Percentiles rank a stretch among this genome's conserved stretches.
phyloP scores from a whole-genome alignment of 1,140 invertebrate genomes.

The Drosophila equinoxialis region DNA sequence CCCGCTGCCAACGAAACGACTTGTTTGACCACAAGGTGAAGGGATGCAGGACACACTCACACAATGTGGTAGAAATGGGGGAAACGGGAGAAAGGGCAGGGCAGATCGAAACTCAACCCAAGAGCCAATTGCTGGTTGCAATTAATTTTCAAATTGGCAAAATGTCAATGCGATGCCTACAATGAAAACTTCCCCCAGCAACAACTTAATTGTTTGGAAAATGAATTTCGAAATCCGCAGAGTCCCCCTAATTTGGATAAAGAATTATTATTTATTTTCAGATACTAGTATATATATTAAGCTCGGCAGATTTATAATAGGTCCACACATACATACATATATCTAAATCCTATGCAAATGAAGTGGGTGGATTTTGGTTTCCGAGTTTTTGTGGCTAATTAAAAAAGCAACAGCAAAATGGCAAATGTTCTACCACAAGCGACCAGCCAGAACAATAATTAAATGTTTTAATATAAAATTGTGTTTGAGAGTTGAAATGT shows the following conservation, averaged over 20 bases:
- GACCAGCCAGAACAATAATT: constrained; percentile 25
- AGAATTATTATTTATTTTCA: background rate
- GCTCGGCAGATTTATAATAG: background rate
- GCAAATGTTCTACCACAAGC: constrained; percentile 9
- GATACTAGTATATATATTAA: background rate
- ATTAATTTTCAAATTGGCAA: constrained; percentile 75
- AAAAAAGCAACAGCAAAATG: constrained; percentile 29
- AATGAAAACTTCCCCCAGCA: background rate
- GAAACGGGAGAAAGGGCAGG: constrained; percentile 11
- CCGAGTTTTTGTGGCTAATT: constrained; percentile 37
- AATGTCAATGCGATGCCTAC: constrained; percentile 36
- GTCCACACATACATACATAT: background rate
- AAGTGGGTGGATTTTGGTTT: constrained; percentile 5
- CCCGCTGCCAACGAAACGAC: constrained; percentile 3
- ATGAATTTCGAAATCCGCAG: constrained; percentile 48
- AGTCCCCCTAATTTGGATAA: background rate
- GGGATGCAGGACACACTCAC: constrained; percentile 4
- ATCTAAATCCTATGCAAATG: constrained; percentile 46
- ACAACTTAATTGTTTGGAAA: constrained; percentile 72
- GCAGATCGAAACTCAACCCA: constrained; percentile 1
- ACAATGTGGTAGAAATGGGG: background rate
- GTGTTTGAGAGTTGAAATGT: constrained; percentile 41
- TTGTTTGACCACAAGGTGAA: constrained; percentile 4
- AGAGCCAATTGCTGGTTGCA: constrained; percentile 41
- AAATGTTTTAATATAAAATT: constrained; percentile 16